Evolutionary conservation across 2,113 vertebrate species (phyloP).

Genomic region (Sinocyclocheilus rhinocerous): DNA sequence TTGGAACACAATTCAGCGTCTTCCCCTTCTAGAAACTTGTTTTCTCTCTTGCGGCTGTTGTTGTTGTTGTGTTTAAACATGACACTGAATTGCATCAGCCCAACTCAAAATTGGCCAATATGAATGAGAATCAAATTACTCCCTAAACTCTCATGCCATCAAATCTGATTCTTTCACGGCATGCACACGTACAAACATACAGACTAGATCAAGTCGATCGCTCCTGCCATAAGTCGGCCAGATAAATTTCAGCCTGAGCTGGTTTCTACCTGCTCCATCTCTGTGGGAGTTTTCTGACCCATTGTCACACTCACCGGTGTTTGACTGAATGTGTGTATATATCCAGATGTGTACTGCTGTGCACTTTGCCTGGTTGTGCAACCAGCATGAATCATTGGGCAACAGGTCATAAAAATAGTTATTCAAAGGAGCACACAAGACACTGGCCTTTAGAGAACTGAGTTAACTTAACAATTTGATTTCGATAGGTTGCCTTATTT

Average conservation of each 20-base stretch:
- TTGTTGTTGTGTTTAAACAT: slow-evolving; percentile 25
- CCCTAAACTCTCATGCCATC: background rate
- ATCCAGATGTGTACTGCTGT: slow-evolving; percentile 45
- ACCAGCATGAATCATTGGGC: background rate
- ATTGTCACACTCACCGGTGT: background rate
- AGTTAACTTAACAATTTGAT: too few species aligned
- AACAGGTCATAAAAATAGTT: slow-evolving; percentile 46
- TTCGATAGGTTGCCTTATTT: background rate
- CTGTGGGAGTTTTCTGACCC: slow-evolving; percentile 5
- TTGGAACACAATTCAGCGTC: background rate
- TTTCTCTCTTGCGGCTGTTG: background rate
- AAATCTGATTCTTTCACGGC: background rate
- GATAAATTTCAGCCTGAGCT: background rate
- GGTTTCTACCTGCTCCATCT: background rate
- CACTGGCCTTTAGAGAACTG: slow-evolving; percentile 29
- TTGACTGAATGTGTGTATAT: background rate
- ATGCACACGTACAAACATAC: slow-evolving; percentile 5
- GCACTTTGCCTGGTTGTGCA: slow-evolving; percentile 50
- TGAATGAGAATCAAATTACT: slow-evolving; percentile 40
- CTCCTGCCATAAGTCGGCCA: background rate
- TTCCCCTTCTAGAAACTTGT: background rate
- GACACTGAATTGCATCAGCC: slow-evolving; percentile 44
- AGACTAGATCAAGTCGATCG: background rate
- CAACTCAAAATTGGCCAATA: slow-evolving; percentile 51
- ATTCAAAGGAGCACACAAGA: slow-evolving; percentile 22